Percentiles rank a stretch among this genome's conserved stretches.
phyloP scores from a whole-genome alignment of 1,140 invertebrate species.

The honey bee (Apis mellifera) region Amel_HAv3.1 CM009935.2:1028501-1029000 shows the following conservation, averaged over 20 bases:
- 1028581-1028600: no score
- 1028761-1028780: background rate
- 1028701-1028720: background rate
- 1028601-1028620: no score
- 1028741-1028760: background rate
- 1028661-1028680: background rate
- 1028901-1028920: background rate
- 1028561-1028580: no score
- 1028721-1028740: background rate
- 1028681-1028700: background rate
- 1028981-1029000: background rate
- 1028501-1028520: no score
- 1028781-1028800: background rate
- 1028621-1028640: no score
- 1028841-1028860: background rate
- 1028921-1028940: background rate
- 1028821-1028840: background rate
- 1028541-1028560: no score
- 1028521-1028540: no score
- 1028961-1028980: background rate
- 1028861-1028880: background rate
- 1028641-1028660: no score
- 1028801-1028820: constrained; percentile 2
- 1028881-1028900: background rate
- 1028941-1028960: background rate